These are phyloP conservation scores for Halictus rubicundus DNA, from an alignment of 1,140 invertebrate genomes.

Conservation along the genomic window DNA sequence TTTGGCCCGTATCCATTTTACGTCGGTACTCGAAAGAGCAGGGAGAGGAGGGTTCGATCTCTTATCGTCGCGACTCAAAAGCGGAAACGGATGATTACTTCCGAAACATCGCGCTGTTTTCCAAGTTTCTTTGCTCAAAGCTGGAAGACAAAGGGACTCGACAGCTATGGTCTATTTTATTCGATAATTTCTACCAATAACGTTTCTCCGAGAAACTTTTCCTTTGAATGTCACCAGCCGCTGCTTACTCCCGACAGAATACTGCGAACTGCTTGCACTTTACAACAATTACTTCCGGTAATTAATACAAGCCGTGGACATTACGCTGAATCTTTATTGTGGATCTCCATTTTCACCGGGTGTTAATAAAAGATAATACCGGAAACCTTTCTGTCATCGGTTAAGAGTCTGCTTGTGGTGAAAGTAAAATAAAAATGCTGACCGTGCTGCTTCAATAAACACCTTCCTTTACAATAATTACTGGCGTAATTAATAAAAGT, in stretches of 20 bases:
- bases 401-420: no score
- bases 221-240: background rate
- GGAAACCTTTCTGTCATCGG: no score
- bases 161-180: background rate
- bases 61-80: conserved; percentile 39
- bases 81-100: conserved; percentile 61
- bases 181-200: background rate
- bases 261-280: background rate
- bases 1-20: conserved; percentile 60
- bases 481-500: no score
- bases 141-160: background rate
- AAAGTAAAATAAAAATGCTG: no score
- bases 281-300: no score
- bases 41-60: conserved; percentile 56
- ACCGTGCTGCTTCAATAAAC: no score
- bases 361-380: no score
- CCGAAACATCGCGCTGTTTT: conserved; percentile 60
- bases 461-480: no score
- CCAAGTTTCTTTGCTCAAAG: conserved; percentile 27
- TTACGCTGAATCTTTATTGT: no score
- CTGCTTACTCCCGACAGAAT: background rate
- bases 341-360: no score
- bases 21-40: conserved; percentile 36
- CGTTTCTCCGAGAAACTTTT: background rate
- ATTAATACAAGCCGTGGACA: no score